phyloP scores from a whole-genome alignment of 2,113 vertebrate genomes.

The Regulus satrapa region DNA sequence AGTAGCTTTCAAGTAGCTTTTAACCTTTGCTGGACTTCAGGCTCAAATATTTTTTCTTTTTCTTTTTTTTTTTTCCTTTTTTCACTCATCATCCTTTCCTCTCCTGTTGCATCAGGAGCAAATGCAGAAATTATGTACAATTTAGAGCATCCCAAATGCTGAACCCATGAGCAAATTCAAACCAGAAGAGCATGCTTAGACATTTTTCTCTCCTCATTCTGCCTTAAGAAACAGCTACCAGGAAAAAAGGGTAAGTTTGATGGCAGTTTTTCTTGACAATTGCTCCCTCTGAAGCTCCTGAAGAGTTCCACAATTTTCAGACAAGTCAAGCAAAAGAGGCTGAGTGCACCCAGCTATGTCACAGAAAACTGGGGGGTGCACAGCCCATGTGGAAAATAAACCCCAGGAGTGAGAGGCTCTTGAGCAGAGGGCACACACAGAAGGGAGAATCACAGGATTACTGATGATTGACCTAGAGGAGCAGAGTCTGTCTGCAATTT shows the following conservation, averaged over 20 bases:
- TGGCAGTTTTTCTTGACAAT: neutral
- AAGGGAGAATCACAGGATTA: slow-evolving; percentile 16
- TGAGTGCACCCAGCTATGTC: slow-evolving; percentile 15
- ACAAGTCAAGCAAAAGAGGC: slow-evolving; percentile 19
- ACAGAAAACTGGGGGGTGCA: slow-evolving; percentile 1
- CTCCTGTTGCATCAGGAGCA: neutral
- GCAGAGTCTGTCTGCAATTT: neutral
- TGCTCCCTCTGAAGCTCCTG: slow-evolving; percentile 2
- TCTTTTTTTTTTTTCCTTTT: neutral
- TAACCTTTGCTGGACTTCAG: neutral
- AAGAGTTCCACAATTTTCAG: slow-evolving; percentile 13
- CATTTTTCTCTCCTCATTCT: neutral
- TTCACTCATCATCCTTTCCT: neutral
- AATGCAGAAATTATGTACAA: neutral
- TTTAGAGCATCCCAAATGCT: neutral
- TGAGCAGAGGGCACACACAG: neutral
- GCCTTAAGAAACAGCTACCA: neutral
- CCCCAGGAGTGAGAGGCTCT: neutral
- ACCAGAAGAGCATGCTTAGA: neutral
- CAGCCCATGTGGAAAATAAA: slow-evolving; percentile 9
- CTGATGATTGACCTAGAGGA: neutral
- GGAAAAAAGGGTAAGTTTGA: neutral
- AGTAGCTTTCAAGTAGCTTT: neutral
- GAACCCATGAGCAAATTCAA: neutral
- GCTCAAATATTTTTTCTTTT: neutral